Percentiles rank a stretch among this genome's conserved stretches.
These are phyloP conservation scores for Fissipunctia ypsillon DNA, from an alignment of 2,888 invertebrate genomes.

Conservation along the genomic window DNA sequence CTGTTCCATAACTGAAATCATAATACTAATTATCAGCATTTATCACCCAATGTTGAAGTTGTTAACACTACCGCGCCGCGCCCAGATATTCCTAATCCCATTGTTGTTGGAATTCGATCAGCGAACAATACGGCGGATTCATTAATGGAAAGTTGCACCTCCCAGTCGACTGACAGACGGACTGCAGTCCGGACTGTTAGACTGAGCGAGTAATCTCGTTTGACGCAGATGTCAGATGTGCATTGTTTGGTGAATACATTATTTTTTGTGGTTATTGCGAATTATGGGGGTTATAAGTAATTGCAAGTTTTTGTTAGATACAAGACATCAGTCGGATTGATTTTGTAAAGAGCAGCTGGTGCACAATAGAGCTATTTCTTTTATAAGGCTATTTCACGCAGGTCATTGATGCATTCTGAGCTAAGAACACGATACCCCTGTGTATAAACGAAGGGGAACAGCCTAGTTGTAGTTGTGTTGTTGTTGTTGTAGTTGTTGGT, in stretches of 20 bases:
- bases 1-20: neutral
- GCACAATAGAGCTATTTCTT: neutral
- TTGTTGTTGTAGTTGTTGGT: too few species aligned
- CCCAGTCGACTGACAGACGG: slow-evolving; percentile 12
- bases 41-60: neutral
- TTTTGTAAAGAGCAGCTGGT: neutral
- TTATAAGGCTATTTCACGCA: neutral
- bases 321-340: neutral
- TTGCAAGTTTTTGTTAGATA: neutral
- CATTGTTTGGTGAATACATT: neutral
- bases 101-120: slow-evolving; percentile 54
- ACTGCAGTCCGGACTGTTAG: neutral
- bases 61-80: neutral
- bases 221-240: slow-evolving; percentile 23
- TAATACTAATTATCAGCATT: neutral
- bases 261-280: neutral
- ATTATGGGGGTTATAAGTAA: neutral
- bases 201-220: slow-evolving; percentile 22
- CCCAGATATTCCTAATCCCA: slow-evolving; percentile 35
- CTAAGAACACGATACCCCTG: too few species aligned
- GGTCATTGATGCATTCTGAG: neutral
- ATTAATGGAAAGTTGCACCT: slow-evolving; percentile 40
- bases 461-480: too few species aligned
- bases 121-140: slow-evolving; percentile 31
- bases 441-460: neutral